A percentile compares a stretch with the other conserved stretches of the same genome.
Evolutionary conservation across 2,888 invertebrate species (phyloP).

Genomic region (Meteorus cinctellus): DNA sequence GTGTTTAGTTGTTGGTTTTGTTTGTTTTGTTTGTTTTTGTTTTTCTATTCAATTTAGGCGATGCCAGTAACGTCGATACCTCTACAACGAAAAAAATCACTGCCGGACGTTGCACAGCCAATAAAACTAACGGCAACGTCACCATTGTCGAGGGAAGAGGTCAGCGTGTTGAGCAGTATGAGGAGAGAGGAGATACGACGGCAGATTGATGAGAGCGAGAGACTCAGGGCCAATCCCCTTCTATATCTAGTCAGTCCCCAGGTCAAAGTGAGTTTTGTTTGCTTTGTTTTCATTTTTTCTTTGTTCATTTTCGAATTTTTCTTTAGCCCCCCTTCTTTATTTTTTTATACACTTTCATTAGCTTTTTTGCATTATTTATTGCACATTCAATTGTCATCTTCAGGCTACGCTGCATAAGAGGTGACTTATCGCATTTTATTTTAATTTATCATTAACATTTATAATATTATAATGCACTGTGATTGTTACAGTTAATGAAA

Average conservation of each 20-base stretch:
- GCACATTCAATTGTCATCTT: too few species aligned
- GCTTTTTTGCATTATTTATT: too few species aligned
- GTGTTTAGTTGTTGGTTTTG: conserved; percentile 23
- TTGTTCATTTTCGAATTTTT: conserved; percentile 17
- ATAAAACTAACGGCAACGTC: conserved; percentile 86
- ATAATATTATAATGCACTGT: too few species aligned
- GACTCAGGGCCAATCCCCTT: conserved; percentile 94
- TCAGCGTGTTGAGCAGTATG: conserved; percentile 93
- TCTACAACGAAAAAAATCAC: conserved; percentile 94
- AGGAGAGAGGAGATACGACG: conserved; percentile 95
- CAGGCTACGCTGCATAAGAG: too few species aligned
- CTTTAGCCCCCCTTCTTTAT: neutral
- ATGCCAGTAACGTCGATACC: conserved; percentile 83
- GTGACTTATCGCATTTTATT: too few species aligned
- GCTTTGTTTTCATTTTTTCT: conserved; percentile 23
- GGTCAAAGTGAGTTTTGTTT: conserved; percentile 85
- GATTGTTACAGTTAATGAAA: too few species aligned
- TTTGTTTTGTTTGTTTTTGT: conserved; percentile 51
- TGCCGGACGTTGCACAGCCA: conserved; percentile 90
- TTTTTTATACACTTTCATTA: neutral
- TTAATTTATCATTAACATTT: too few species aligned
- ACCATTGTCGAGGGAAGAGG: conserved; percentile 95
- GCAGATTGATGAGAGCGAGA: conserved; percentile 92
- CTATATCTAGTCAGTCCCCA: conserved; percentile 97
- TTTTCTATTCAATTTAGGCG: conserved; percentile 77